A percentile compares a stretch with the other conserved stretches of the same genome.
phyloP scores from a whole-genome alignment of 37 sponge, comb jelly and placozoan genomes.

The Dysidea cf. avara region DNA sequence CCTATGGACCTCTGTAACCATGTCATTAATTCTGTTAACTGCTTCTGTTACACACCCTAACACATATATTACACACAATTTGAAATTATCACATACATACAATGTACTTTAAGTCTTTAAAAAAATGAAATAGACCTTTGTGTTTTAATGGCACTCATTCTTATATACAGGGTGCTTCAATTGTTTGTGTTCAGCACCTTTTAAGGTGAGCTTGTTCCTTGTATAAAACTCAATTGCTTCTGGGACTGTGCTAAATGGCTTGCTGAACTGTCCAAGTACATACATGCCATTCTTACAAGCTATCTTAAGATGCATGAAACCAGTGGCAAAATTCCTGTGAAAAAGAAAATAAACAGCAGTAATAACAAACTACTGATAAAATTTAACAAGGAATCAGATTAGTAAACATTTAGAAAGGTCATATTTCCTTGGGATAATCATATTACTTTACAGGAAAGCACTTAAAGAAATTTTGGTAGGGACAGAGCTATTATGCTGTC shows the following conservation, averaged over 20 bases:
- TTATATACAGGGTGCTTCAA: conserved; percentile 47
- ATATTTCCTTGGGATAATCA: no score
- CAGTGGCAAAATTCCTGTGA: conserved; percentile 4
- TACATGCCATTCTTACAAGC: conserved; percentile 35
- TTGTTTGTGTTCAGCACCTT: conserved; percentile 64
- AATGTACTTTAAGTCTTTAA: no score
- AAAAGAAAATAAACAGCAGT: neutral
- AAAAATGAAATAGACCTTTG: no score
- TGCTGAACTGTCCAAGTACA: conserved; percentile 82
- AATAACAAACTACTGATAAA: neutral
- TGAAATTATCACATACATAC: no score
- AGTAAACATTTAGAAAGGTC: neutral
- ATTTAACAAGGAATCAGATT: neutral
- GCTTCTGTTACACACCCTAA: no score
- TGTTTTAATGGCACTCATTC: no score
- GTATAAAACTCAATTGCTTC: conserved; percentile 71
- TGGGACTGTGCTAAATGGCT: conserved; percentile 58
- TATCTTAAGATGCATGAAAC: conserved; percentile 70
- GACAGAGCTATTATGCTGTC: no score
- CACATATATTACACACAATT: no score
- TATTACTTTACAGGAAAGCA: no score
- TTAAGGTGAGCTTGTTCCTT: conserved; percentile 65
- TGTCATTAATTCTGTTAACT: no score
- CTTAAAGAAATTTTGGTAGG: no score
- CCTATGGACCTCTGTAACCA: no score